These are phyloP conservation scores for Microcebus jonahi DNA, from an alignment of 2,113 vertebrate genomes.

Conservation along the genomic window DNA sequence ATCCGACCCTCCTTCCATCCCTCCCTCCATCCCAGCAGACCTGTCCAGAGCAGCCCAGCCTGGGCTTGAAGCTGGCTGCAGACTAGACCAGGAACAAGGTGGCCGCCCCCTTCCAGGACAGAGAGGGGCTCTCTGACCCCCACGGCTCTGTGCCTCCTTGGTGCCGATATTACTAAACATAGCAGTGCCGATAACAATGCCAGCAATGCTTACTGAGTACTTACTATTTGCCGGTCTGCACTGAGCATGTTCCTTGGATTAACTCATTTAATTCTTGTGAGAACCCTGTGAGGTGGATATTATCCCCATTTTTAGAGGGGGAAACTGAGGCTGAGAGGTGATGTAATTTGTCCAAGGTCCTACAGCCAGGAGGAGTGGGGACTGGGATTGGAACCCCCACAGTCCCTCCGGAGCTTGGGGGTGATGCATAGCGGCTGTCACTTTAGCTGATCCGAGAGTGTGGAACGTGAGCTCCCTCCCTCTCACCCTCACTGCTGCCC, in stretches of 20 bases:
- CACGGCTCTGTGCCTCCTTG: background rate
- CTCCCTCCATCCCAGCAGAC: background rate
- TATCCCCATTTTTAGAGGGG: background rate
- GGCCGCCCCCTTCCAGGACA: background rate
- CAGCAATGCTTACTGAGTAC: background rate
- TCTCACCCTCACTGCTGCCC: background rate
- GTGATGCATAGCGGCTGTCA: accelerated
- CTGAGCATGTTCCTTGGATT: accelerated
- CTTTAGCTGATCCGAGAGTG: background rate
- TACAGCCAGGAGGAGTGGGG: background rate
- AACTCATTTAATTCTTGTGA: background rate
- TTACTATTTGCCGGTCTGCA: accelerated
- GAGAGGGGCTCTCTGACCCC: background rate
- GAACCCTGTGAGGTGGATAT: background rate
- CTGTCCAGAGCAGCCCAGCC: background rate
- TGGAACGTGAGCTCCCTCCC: accelerated
- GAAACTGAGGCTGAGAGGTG: background rate
- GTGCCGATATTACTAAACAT: accelerated
- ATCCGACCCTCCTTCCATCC: accelerated
- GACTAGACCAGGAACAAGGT: background rate
- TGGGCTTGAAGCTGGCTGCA: background rate
- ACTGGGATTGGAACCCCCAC: background rate
- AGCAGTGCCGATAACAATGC: accelerated
- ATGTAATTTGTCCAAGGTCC: background rate
- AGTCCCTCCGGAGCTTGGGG: background rate